Percentiles rank a stretch among this genome's conserved stretches.
Conservation (phyloP, 2,888 invertebrate genomes). For the Drosophila mulleri region DNA sequence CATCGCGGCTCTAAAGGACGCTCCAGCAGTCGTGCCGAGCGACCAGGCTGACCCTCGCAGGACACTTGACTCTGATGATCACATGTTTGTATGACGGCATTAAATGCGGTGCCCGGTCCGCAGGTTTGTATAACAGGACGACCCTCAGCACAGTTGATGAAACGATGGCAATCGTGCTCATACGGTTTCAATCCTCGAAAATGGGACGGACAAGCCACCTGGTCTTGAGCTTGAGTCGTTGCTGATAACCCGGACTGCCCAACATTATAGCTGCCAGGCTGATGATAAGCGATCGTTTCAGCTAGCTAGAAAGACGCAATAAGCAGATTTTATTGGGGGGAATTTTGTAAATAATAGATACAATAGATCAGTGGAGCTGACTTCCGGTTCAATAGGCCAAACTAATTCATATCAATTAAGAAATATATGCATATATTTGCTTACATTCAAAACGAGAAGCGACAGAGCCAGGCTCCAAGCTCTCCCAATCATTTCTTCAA, state of each 20-base stretch:
- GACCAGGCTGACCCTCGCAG: slow-evolving; percentile 80
- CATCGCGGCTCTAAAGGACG: slow-evolving; percentile 79
- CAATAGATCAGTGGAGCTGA: slow-evolving; percentile 22
- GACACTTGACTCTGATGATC: slow-evolving; percentile 88
- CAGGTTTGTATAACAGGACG: slow-evolving; percentile 88
- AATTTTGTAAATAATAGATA: slow-evolving; percentile 11
- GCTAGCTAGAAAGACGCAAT: slow-evolving; percentile 72
- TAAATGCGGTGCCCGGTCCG: slow-evolving; percentile 89
- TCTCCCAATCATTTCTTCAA: slow-evolving; percentile 46
- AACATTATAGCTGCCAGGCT: slow-evolving; percentile 59
- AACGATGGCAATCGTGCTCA: slow-evolving; percentile 88
- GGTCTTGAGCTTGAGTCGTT: slow-evolving; percentile 52
- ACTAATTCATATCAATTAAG: slow-evolving; percentile 29
- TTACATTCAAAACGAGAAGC: slow-evolving; percentile 57
- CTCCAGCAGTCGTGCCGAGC: slow-evolving; percentile 41
- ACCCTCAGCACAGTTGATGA: slow-evolving; percentile 89
- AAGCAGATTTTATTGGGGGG: slow-evolving; percentile 22
- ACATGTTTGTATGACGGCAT: slow-evolving; percentile 87
- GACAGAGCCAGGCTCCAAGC: slow-evolving; percentile 49
- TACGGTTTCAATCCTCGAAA: slow-evolving; percentile 87
- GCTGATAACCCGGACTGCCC: slow-evolving; percentile 72
- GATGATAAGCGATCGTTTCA: slow-evolving; percentile 77
- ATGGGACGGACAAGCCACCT: slow-evolving; percentile 85
- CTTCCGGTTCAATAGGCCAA: slow-evolving; percentile 26
- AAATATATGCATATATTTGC: slow-evolving; percentile 28